phyloP scores from a whole-genome alignment of 2,888 invertebrate species.

The Ganaspis brasiliensis region DNA sequence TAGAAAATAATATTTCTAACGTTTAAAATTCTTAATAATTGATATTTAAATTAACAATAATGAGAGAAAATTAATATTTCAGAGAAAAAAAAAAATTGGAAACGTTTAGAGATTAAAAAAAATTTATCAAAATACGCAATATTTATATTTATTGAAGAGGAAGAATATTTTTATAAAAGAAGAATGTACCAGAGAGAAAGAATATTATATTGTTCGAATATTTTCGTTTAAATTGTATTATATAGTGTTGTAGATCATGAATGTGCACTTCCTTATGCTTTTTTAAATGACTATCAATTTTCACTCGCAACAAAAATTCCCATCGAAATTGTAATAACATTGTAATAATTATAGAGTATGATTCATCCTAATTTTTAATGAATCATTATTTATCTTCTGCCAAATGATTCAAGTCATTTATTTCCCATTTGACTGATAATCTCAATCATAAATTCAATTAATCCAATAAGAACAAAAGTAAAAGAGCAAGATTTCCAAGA shows the following conservation, averaged over 20 bases:
- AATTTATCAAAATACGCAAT: too few species aligned
- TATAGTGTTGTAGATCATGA: conserved; percentile 10
- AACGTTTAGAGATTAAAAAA: too few species aligned
- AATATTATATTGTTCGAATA: neutral
- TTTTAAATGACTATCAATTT: conserved; percentile 3
- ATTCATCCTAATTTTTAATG: neutral
- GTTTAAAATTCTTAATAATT: neutral
- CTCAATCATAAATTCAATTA: neutral
- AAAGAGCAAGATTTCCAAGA: neutral
- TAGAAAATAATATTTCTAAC: neutral
- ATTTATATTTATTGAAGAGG: too few species aligned
- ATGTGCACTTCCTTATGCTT: neutral
- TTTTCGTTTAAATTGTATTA: neutral
- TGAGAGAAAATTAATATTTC: too few species aligned
- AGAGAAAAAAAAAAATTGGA: too few species aligned
- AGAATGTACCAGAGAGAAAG: too few species aligned
- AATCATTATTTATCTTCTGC: neutral
- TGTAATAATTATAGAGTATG: neutral
- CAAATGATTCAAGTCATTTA: neutral
- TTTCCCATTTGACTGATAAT: neutral
- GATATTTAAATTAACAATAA: too few species aligned
- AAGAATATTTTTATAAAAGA: neutral
- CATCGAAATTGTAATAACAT: neutral
- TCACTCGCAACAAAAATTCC: neutral
- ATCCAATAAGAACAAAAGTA: neutral